Evolutionary conservation across 2,888 invertebrate species (phyloP).

Genomic region (Morpho achilles): DNA sequence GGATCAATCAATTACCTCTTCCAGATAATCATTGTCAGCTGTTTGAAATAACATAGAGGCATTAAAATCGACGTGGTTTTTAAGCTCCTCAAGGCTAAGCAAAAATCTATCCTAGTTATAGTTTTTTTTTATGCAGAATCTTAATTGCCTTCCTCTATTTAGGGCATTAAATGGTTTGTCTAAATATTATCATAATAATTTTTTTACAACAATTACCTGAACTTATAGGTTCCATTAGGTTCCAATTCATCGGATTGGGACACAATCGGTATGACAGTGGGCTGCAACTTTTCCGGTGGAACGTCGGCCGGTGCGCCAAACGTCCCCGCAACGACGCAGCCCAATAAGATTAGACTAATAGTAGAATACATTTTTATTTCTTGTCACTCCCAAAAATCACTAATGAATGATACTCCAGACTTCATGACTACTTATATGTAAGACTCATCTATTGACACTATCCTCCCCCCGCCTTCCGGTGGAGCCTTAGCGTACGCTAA

Average conservation of each 20-base stretch:
- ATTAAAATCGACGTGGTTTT: no score
- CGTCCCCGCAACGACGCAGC: constrained; percentile 36
- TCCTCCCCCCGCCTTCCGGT: constrained; percentile 71
- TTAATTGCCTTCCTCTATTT: neutral
- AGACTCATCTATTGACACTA: constrained; percentile 74
- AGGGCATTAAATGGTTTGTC: neutral
- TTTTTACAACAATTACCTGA: constrained; percentile 44
- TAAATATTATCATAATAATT: neutral
- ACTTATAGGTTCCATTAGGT: constrained; percentile 73
- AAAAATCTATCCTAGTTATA: no score
- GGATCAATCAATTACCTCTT: no score
- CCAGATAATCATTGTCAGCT: no score
- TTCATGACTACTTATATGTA: constrained; percentile 69
- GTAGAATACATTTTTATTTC: constrained; percentile 49
- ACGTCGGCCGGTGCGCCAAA: constrained; percentile 45
- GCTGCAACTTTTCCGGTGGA: constrained; percentile 55
- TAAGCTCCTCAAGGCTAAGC: no score
- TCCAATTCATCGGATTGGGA: constrained; percentile 73
- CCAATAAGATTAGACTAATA: constrained; percentile 39
- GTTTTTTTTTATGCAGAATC: no score
- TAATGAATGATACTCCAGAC: constrained; percentile 68
- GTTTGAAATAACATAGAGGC: no score
- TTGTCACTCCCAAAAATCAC: constrained; percentile 51
- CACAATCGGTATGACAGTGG: constrained; percentile 71
- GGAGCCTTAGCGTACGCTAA: constrained; percentile 69